These are phyloP conservation scores for Nymphalis polychloros DNA, from an alignment of 2,888 invertebrate genomes.

Conservation along the genomic window DNA sequence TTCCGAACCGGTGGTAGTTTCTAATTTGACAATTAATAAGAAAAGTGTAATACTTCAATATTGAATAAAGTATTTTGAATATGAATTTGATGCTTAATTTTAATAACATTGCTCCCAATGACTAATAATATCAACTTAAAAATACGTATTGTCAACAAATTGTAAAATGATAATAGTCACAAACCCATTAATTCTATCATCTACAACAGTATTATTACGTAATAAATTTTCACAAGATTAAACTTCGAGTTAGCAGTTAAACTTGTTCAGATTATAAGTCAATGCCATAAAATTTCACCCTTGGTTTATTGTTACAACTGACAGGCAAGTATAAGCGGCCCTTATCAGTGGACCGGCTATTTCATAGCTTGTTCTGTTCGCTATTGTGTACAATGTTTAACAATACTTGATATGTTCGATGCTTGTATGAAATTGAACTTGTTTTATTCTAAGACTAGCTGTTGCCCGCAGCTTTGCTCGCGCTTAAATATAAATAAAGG, in stretches of 20 bases:
- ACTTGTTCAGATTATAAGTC: constrained; percentile 16
- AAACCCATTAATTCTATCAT: constrained; percentile 3
- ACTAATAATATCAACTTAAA: no score
- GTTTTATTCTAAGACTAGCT: no score
- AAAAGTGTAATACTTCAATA: no score
- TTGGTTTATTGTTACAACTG: constrained; percentile 11
- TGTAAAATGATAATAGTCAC: background rate
- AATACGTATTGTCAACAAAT: background rate
- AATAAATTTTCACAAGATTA: constrained; percentile 9
- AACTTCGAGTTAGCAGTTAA: constrained; percentile 15
- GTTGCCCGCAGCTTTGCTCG: no score
- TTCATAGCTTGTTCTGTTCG: background rate
- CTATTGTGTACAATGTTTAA: background rate
- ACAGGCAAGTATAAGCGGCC: constrained; percentile 3
- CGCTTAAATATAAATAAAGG: no score
- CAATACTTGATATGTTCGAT: background rate
- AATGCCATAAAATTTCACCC: constrained; percentile 20
- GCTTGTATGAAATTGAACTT: no score
- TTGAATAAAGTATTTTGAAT: no score
- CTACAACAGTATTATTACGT: constrained; percentile 6
- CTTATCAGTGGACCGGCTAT: background rate
- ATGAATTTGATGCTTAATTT: no score
- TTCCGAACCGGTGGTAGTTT: no score
- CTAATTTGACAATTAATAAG: no score
- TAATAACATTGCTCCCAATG: no score